Evolutionary conservation across 2,888 invertebrate genomes (phyloP).

Genomic region (Acanthosepion esculentum): DNA sequence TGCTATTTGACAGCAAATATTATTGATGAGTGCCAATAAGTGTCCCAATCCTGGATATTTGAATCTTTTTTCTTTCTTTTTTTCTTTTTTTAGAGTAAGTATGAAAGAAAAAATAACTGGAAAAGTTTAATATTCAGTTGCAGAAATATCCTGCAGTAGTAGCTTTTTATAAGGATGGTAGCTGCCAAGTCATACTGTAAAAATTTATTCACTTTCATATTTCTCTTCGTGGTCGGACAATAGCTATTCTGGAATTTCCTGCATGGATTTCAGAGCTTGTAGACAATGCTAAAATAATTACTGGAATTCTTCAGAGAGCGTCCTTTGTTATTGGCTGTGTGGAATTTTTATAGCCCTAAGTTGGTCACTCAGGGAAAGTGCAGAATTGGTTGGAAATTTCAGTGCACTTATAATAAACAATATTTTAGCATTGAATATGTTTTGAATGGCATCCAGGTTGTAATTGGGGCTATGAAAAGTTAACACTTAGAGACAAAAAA

Average conservation of each 20-base stretch:
- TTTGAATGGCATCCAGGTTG: conserved; percentile 5
- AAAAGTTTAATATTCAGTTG: background rate
- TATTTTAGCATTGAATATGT: conserved; percentile 6
- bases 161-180: background rate
- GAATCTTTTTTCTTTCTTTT: background rate
- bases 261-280: conserved; percentile 40
- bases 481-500: background rate
- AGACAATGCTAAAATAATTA: conserved; percentile 33
- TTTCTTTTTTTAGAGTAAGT: background rate
- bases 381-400: conserved; percentile 40
- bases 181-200: background rate
- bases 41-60: background rate
- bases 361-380: conserved; percentile 46
- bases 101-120: background rate
- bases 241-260: conserved; percentile 41
- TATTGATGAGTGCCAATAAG: background rate
- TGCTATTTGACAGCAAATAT: background rate
- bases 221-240: conserved; percentile 44
- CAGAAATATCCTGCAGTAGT: background rate
- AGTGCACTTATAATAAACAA: background rate
- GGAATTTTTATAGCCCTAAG: conserved; percentile 39
- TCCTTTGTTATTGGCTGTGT: conserved; percentile 47
- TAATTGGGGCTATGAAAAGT: conserved; percentile 33
- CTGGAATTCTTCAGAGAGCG: conserved; percentile 36
- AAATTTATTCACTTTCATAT: background rate